Conservation (phyloP, 2,888 invertebrate species). For the Acrobasis consociella region DNA sequence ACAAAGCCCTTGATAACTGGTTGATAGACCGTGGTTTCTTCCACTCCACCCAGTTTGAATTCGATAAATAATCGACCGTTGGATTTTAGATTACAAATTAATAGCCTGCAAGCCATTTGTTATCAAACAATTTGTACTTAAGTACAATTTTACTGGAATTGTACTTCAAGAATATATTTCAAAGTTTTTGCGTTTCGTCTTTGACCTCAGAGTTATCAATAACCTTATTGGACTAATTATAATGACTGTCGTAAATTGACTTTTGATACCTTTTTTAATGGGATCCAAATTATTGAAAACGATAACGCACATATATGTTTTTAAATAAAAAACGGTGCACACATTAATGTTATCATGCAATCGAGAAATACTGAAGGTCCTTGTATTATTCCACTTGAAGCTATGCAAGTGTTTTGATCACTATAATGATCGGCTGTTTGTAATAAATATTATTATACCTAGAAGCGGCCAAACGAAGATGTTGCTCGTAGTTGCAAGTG, state of each 20-base stretch:
- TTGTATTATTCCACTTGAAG: conserved; percentile 27
- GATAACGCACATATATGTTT: neutral
- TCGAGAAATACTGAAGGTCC: conserved; percentile 23
- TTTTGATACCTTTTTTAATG: neutral
- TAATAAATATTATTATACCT: neutral
- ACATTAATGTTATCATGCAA: conserved; percentile 19
- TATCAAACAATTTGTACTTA: conserved; percentile 1
- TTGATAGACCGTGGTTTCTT: conserved; percentile 18
- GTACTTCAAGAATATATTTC: neutral
- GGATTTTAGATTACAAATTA: neutral
- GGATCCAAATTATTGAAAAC: neutral
- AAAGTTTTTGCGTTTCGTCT: conserved; percentile 1
- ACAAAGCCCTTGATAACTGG: conserved; percentile 5
- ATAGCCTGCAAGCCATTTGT: neutral
- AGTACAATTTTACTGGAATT: neutral
- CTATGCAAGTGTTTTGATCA: conserved; percentile 15
- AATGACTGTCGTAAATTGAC: neutral
- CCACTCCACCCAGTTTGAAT: conserved; percentile 5
- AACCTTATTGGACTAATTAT: conserved; percentile 1
- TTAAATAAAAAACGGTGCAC: neutral
- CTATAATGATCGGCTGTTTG: neutral
- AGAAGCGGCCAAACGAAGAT: neutral
- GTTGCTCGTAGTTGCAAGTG: neutral
- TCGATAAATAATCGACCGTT: conserved; percentile 3
- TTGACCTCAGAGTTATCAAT: conserved; percentile 4